phyloP scores from a whole-genome alignment of 2,113 vertebrate genomes.

The Castor canadensis region DNA sequence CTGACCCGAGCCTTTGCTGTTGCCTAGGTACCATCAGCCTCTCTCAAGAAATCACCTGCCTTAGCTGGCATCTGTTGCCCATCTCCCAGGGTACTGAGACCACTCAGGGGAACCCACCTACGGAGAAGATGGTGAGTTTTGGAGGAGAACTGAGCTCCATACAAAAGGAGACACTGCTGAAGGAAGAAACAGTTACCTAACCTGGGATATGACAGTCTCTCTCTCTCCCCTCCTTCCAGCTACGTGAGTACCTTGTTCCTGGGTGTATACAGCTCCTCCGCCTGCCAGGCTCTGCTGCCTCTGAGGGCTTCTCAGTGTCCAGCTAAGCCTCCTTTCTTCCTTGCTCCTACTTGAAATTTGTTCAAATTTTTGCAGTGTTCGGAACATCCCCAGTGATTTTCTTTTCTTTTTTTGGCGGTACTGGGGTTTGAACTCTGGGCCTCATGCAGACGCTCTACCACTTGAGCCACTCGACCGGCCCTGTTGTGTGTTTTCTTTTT shows the following conservation, averaged over 20 bases:
- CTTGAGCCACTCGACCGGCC: too few species aligned
- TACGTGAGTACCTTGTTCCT: background rate
- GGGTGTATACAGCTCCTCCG: background rate
- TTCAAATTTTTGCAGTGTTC: slow-evolving; percentile 3
- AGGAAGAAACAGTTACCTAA: slow-evolving; percentile 44
- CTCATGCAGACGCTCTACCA: too few species aligned
- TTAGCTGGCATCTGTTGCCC: background rate
- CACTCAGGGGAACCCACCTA: background rate
- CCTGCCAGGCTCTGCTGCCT: background rate
- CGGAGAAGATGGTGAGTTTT: slow-evolving; percentile 46
- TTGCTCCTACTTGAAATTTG: background rate
- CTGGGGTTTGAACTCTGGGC: too few species aligned
- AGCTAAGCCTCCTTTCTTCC: background rate
- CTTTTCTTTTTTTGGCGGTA: background rate
- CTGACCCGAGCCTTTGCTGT: slow-evolving; percentile 16
- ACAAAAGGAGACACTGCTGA: slow-evolving; percentile 29
- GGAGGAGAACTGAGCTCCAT: slow-evolving; percentile 47
- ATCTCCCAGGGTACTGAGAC: background rate
- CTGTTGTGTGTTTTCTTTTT: too few species aligned
- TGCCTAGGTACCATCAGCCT: slow-evolving; percentile 57
- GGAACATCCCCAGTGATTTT: background rate
- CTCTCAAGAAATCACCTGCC: slow-evolving; percentile 36
- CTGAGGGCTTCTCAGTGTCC: background rate
- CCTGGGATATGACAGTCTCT: background rate
- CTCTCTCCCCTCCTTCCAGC: background rate